phyloP scores from a whole-genome alignment of 1,140 invertebrate genomes.

The Bombyx mori region ASM3026992v2 NC_085113.1:4858501-4859000 shows the following conservation, averaged over 20 bases:
- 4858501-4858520: constrained; percentile 11
- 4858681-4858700: constrained; percentile 12
- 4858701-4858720: constrained; percentile 13
- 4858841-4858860: no score
- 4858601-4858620: constrained; percentile 2
- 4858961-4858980: no score
- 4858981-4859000: no score
- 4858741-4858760: constrained; percentile 47
- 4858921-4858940: no score
- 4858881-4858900: no score
- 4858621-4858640: not conserved
- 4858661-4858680: constrained; percentile 1
- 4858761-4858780: constrained; percentile 25
- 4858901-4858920: no score
- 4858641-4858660: not conserved
- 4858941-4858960: no score
- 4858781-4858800: constrained; percentile 47
- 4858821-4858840: constrained; percentile 12
- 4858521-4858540: not conserved
- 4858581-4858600: no score
- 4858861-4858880: no score
- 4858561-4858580: no score
- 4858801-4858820: constrained; percentile 46
- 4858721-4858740: constrained; percentile 32
- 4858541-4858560: no score